phyloP scores from a whole-genome alignment of 2,888 invertebrate species.

The Andrena bucephala region DNA sequence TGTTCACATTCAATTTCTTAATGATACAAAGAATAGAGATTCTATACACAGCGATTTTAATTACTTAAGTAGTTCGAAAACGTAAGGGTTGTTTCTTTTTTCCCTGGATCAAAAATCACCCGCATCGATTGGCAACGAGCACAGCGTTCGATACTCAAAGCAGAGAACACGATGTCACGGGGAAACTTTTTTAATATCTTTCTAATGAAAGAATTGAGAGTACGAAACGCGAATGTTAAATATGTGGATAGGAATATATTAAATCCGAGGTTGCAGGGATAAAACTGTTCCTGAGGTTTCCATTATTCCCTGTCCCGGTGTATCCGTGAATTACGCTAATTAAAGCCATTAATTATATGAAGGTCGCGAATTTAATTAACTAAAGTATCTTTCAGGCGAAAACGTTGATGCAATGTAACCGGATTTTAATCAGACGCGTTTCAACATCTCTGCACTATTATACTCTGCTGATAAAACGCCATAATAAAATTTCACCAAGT shows the following conservation, averaged over 20 bases:
- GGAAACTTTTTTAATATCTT: background rate
- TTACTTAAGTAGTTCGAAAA: too few species aligned
- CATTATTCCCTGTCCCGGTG: constrained; percentile 26
- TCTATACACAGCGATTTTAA: too few species aligned
- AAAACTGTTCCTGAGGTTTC: constrained; percentile 18
- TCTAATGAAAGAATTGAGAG: background rate
- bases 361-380: constrained; percentile 45
- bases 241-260: constrained; percentile 2
- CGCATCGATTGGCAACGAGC: background rate
- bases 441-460: background rate
- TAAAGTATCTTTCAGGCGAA: constrained; percentile 18
- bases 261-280: constrained; percentile 23
- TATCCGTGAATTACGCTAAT: constrained; percentile 42
- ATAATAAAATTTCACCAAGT: background rate
- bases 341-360: constrained; percentile 42
- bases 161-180: background rate
- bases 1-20: too few species aligned
- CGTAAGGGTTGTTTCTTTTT: background rate
- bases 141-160: background rate
- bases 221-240: background rate
- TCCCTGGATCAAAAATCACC: background rate
- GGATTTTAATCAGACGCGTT: constrained; percentile 1
- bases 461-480: background rate
- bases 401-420: background rate
- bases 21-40: too few species aligned